Percentiles rank a stretch among this genome's conserved stretches.
phyloP scores from a whole-genome alignment of 1,140 invertebrate species.

The Drosophila pallidifrons region DNA sequence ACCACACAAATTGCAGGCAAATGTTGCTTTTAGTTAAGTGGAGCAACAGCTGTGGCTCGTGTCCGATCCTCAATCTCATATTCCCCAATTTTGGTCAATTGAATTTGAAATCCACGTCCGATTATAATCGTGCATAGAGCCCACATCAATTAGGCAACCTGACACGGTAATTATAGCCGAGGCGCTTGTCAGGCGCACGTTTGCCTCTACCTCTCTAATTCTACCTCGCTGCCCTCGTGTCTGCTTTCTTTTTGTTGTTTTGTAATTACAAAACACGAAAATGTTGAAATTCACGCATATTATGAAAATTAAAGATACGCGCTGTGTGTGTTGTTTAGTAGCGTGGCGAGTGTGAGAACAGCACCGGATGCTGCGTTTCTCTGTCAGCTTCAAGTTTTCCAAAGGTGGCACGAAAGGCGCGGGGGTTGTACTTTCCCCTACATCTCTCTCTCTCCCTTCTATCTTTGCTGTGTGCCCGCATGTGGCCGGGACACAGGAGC shows the following conservation, averaged over 20 bases:
- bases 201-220: background rate
- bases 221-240: background rate
- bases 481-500: constrained; percentile 56
- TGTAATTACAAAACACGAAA: constrained; percentile 81
- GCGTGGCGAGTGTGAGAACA: constrained; percentile 66
- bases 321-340: constrained; percentile 25
- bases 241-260: constrained; percentile 34
- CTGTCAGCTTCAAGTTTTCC: constrained; percentile 4
- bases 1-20: background rate
- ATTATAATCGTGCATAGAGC: constrained; percentile 13
- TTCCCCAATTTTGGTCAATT: background rate
- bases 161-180: constrained; percentile 69
- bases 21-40: background rate
- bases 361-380: constrained; percentile 67
- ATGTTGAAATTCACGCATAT: constrained; percentile 81
- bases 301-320: constrained; percentile 81
- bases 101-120: background rate
- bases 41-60: constrained; percentile 1
- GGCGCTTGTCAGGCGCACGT: constrained; percentile 51
- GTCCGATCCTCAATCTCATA: background rate
- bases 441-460: background rate
- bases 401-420: constrained; percentile 13
- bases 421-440: constrained; percentile 21
- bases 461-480: constrained; percentile 51
- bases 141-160: constrained; percentile 74